These are phyloP conservation scores for Lipophrys pholis DNA, from an alignment of 2,113 vertebrate genomes.

Conservation along the genomic window DNA sequence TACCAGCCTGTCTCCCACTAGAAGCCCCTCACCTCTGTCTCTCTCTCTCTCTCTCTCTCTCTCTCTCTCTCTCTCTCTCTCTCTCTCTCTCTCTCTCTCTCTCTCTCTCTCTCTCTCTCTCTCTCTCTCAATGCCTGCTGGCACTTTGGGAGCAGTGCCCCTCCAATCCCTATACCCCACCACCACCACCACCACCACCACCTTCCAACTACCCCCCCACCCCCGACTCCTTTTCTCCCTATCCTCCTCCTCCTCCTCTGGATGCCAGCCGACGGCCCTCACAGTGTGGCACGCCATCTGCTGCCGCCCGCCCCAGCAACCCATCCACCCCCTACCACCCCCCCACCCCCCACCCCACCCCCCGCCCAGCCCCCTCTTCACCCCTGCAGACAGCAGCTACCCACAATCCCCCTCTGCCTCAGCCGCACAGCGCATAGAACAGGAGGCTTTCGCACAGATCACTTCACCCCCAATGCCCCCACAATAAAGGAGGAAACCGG, in stretches of 20 bases:
- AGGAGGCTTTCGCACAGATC: constrained; percentile 85
- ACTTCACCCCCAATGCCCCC: constrained; percentile 81
- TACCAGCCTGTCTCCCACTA: constrained; percentile 63
- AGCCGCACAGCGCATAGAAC: constrained; percentile 75
- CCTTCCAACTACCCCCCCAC: background rate
- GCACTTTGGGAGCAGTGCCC: constrained; percentile 81
- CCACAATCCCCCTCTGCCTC: constrained; percentile 83
- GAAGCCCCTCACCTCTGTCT: constrained; percentile 75
- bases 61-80: constrained; percentile 45
- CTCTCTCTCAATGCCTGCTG: constrained; percentile 85
- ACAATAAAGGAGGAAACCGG: constrained; percentile 71
- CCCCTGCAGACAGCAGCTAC: constrained; percentile 81
- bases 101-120: constrained; percentile 20
- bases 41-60: constrained; percentile 57
- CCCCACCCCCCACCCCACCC: constrained; percentile 35
- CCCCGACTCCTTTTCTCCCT: constrained; percentile 12
- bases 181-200: constrained; percentile 30
- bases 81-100: constrained; percentile 35
- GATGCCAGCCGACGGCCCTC: constrained; percentile 86
- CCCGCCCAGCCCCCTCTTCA: constrained; percentile 28
- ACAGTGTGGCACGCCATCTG: constrained; percentile 84
- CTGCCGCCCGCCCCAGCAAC: constrained; percentile 76
- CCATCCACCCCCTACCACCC: constrained; percentile 62
- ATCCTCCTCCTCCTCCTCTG: constrained; percentile 74
- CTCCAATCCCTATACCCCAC: constrained; percentile 65